These are phyloP conservation scores for Micropoecilia bifurca DNA, from an alignment of 2,797 vertebrate genomes.

Conservation along the genomic window DNA sequence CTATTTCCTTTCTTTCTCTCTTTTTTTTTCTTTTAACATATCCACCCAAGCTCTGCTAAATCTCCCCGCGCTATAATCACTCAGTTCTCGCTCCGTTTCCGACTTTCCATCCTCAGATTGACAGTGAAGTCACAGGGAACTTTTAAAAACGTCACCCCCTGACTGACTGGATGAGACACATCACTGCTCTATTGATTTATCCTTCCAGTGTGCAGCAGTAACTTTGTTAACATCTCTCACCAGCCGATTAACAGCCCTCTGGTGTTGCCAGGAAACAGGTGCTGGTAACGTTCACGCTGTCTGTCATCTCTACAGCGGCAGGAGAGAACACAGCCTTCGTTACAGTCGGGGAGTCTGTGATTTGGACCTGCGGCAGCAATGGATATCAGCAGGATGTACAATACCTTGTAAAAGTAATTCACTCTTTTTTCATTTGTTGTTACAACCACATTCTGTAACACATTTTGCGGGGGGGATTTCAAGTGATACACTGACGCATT, in stretches of 20 bases:
- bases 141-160: slow-evolving; percentile 67
- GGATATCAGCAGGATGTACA: neutral
- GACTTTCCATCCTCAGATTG: slow-evolving; percentile 54
- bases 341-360: slow-evolving; percentile 3
- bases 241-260: slow-evolving; percentile 77
- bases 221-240: slow-evolving; percentile 79
- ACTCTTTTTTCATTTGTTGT: neutral
- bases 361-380: slow-evolving; percentile 25
- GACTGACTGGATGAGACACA: slow-evolving; percentile 63
- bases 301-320: slow-evolving; percentile 62
- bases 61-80: slow-evolving; percentile 42
- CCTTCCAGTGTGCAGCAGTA: slow-evolving; percentile 60
- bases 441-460: neutral
- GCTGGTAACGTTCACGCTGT: slow-evolving; percentile 70
- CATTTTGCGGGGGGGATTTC: neutral
- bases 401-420: neutral
- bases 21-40: slow-evolving; percentile 23
- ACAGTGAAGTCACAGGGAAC: slow-evolving; percentile 54
- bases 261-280: slow-evolving; percentile 76
- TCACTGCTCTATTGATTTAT: slow-evolving; percentile 71
- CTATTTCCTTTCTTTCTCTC: slow-evolving; percentile 3
- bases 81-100: slow-evolving; percentile 39
- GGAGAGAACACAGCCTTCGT: slow-evolving; percentile 25
- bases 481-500: neutral
- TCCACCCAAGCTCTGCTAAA: slow-evolving; percentile 49